Evolutionary conservation across 2,888 invertebrate species (phyloP), one percentile per base, ranked within the genome.

Genomic region (Amblyjoppa proteus): DNA sequence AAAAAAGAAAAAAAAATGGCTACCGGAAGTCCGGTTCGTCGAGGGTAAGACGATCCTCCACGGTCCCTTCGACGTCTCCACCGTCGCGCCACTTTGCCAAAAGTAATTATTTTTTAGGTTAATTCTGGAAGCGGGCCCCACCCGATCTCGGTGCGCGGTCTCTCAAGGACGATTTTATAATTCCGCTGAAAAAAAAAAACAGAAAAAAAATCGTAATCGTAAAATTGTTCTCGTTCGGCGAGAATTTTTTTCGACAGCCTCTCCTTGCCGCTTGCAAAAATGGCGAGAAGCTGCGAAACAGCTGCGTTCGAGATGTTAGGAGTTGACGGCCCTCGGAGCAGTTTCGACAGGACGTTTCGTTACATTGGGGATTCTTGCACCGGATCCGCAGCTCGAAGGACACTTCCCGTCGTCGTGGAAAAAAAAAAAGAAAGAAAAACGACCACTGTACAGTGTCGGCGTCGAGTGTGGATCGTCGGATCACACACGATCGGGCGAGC

Each of bases 401-500:
- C 58, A 58, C 11, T 58, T 58, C 58, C 28, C 58, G 58, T 58
- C 58, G 28, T 28, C 25, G 58, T 13, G 6, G 2, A 58, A 25
- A 56, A 25, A 56, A 58, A 58, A 25, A 58, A 58, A 58, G 13
- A 58, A 25, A 28, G 5, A 58, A 58, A 28, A 25, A 58, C 3
- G 25, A 11, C 13, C 6, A 58, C 28, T 11, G 28, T 58, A 56
- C 56, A 25, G 28, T 25, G 41, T 68, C 38, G n/a, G 20, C 41
- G 45, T 20, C 20, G 68, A 41, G 68, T 20, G 68, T 20, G 68
- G 64, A 66, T 7, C 64, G 45, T 75, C 49, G 64, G 64, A 75
- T 75, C 75, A 25, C 64, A 25, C 53, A 70, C 70, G 70, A 51
- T 70, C 53, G 20, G 20, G 31, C 58, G 34, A 49, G 75, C 11